Evolutionary conservation across 2,797 vertebrate genomes (phyloP), one percentile per base, ranked within the genome.

Genomic region (Myotis daubentonii): DNA sequence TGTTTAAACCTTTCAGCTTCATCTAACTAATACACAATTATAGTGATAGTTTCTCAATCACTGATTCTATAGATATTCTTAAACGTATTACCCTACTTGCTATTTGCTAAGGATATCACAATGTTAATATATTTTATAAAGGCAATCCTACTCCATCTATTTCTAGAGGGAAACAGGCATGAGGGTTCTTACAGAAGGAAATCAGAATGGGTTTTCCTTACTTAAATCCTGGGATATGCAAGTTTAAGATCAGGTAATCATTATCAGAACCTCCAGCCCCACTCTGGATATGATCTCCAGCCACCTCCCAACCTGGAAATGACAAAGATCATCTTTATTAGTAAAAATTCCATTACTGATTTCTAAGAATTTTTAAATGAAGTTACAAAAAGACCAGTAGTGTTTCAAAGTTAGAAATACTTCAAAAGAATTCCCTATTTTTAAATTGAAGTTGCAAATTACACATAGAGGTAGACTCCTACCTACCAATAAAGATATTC

Each of bases 221-320:
- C 99, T 99, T 99, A 98, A 99, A 99, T 96, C 99, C 99, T 0
- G 99, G 99, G 55, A 99, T 97, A 36, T 99, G 99, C 91, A 99
- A 98, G 96, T 99, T 99, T 96, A 99, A 98, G 94, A 99, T 99
- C 95, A 99, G 99, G 97, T 99, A 99, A 97, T 99, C 99, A 84
- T 99, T 99, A 97, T 99, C 99, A 0, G 99, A 99, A 92, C 99
- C 99, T 83, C 99, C 99, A 51, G 99, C 98, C 93, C 99, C 99
- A 95, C 99, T 99, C 96, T 98, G 99, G 94, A 99, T 99, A 88
- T 99, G 98, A 97, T 99, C 99, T 75, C 99, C 99, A 78, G 99
- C 99, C 36, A 99, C 99, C 93, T 99, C 99, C 99, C 99, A 99
- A 84, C 99, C 99, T 99, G 74, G 70, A 97, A 44, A 83, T 70